Conservation (phyloP, 1,140 invertebrate species). For the Augochlora pura region DNA sequence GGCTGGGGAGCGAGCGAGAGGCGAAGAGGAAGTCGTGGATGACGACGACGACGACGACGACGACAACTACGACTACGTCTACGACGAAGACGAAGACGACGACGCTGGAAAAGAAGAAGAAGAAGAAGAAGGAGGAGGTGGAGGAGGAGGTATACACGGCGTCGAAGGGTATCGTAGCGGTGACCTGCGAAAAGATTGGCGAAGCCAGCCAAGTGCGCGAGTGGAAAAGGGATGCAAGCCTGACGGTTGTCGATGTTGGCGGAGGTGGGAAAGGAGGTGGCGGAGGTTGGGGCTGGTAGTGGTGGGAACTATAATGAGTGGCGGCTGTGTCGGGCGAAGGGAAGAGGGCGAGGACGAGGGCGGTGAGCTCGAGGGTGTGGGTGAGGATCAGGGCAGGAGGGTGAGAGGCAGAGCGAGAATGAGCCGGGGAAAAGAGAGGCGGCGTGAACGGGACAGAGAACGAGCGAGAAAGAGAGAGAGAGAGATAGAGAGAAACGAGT, state of each 20-base stretch:
- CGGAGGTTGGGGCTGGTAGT: slow-evolving; percentile 58
- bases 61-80: neutral
- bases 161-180: slow-evolving; percentile 38
- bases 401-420: slow-evolving; percentile 4
- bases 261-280: slow-evolving; percentile 64
- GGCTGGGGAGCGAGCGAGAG: neutral
- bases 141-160: neutral
- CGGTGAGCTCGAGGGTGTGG: slow-evolving; percentile 34
- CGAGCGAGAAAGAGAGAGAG: slow-evolving; percentile 37
- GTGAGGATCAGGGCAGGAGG: slow-evolving; percentile 29
- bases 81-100: neutral
- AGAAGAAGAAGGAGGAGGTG: neutral
- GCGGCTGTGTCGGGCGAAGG: slow-evolving; percentile 64
- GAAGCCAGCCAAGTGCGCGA: slow-evolving; percentile 54
- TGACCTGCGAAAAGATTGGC: slow-evolving; percentile 52
- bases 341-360: slow-evolving; percentile 46
- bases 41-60: neutral
- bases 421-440: slow-evolving; percentile 21
- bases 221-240: slow-evolving; percentile 52
- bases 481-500: neutral
- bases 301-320: slow-evolving; percentile 76
- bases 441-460: neutral
- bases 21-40: neutral
- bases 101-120: no score
- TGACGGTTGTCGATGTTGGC: slow-evolving; percentile 42